phyloP scores from a whole-genome alignment of 92 coral and sea anemone genomes.

The Epizoanthus fatuus region DNA sequence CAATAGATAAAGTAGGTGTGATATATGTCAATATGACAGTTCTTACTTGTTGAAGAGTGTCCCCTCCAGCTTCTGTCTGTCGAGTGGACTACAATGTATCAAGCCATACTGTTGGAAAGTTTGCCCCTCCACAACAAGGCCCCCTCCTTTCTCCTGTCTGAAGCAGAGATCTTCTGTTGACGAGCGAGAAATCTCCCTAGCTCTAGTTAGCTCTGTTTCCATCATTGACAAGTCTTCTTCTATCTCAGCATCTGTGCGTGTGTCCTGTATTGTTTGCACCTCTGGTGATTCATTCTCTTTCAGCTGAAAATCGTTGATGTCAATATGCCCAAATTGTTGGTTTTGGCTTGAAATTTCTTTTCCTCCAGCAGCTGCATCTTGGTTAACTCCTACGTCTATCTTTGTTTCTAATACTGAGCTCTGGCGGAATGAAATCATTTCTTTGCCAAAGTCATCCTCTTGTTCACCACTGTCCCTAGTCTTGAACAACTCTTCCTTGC shows the following conservation, averaged over 20 bases:
- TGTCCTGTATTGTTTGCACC: conserved; percentile 21
- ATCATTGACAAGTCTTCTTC: conserved; percentile 74
- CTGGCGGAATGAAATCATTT: background rate
- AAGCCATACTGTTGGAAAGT: conserved; percentile 68
- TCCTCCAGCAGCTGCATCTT: background rate
- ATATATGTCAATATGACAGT: too few relatives aligned
- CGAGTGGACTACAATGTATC: conserved; percentile 79
- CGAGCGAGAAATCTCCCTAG: conserved; percentile 60
- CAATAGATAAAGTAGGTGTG: too few relatives aligned
- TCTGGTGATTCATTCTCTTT: background rate
- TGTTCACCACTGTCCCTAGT: conserved; percentile 2
- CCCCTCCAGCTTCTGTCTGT: conserved; percentile 77
- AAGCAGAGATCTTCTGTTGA: conserved; percentile 66
- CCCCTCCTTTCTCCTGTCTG: conserved; percentile 65
- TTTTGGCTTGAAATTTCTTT: background rate
- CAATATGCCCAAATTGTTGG: background rate
- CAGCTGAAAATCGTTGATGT: background rate
- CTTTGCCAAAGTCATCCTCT: background rate
- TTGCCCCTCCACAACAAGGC: conserved; percentile 91
- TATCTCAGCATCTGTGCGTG: conserved; percentile 85
- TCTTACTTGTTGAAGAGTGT: conserved; percentile 83
- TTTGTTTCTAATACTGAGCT: background rate
- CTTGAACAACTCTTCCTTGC: conserved; percentile 48
- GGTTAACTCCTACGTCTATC: too few relatives aligned
- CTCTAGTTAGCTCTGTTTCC: conserved; percentile 69